Percentiles rank a stretch among this genome's conserved stretches.
phyloP scores from a whole-genome alignment of 1,140 invertebrate species.

The Polypedilum pembai region DNA sequence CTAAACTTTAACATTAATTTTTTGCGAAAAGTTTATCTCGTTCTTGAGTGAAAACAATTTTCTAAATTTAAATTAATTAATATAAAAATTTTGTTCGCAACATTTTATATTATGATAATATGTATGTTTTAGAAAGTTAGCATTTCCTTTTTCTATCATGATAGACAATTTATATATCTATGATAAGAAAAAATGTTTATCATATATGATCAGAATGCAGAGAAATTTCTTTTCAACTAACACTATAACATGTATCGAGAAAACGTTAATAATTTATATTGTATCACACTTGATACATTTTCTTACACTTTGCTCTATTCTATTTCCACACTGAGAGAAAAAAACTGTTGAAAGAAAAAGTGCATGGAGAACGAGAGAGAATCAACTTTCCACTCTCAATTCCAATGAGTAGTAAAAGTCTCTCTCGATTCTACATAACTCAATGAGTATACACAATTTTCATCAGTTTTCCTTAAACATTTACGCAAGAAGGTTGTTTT shows the following conservation, averaged over 20 bases:
- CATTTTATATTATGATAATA: no score
- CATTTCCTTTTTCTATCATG: no score
- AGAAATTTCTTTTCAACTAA: no score
- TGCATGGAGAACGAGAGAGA: background rate
- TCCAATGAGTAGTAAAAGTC: background rate
- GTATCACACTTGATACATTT: background rate
- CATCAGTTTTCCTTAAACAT: background rate
- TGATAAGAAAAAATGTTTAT: no score
- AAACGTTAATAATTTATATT: slow-evolving; percentile 1
- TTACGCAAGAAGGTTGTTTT: background rate
- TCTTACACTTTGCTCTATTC: background rate
- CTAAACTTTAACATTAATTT: no score
- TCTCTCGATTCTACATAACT: background rate
- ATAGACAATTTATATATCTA: no score
- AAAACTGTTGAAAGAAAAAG: background rate
- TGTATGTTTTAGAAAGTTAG: no score
- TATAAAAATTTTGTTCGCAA: no score
- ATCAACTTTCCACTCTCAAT: background rate
- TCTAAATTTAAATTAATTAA: no score
- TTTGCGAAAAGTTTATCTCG: no score
- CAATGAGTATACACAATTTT: background rate
- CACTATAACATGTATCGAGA: background rate
- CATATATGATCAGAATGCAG: no score
- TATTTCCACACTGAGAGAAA: background rate
- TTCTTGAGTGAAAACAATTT: no score